Base-by-base conservation (phyloP, 2,797 vertebrate species). In the Peromyscus aztecus region DNA sequence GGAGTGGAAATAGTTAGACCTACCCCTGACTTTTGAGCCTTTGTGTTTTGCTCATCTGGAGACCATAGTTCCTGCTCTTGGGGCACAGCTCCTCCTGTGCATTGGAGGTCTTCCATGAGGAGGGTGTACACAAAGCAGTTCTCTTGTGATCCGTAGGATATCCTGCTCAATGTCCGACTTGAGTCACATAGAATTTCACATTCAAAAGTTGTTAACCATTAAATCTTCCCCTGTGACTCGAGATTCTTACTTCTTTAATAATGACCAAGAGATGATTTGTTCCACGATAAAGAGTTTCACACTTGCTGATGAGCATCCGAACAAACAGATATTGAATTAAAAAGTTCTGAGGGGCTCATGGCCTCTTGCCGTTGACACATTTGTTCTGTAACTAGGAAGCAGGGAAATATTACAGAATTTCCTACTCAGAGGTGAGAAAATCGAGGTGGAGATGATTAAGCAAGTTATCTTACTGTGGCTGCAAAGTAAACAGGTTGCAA, bases 371-470 rank as follows among this genome's bases (percentile, higher is more conserved):
- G 37, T 92, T 81, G 86, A 46, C 65, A 91, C 23, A 52, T 96
- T 90, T 67, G 93, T 95, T 85, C 46, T 95, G 17, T 96, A 88
- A 92, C 24, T 78, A 83, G 73, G 23, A 43, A 89, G 29, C 69
- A 46, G 67, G 89, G 43, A 92, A 75, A 59, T 95, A 86, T 94
- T 97, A 84, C 94, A 96, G 97, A 95, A 97, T 96, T 96, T 97
- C 87, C 92, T 75, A 65, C 59, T 93, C 6, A 49, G 81, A 69
- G 84, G n/a, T 93, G 81, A 96, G 92, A 93, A 96, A 57, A 88
- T 65, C n/a, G 83, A 80, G 94, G 76, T 71, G 94, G 57, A 82
- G 90, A 94, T 94, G 94, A 89, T 94, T 78, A 92, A 97, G 84
- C 95, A 97, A 96, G 71, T 94, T 83, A 71, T 92, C 49, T 94